phyloP scores from a whole-genome alignment of 2,113 vertebrate genomes.

The Zapus hudsonius region DNA sequence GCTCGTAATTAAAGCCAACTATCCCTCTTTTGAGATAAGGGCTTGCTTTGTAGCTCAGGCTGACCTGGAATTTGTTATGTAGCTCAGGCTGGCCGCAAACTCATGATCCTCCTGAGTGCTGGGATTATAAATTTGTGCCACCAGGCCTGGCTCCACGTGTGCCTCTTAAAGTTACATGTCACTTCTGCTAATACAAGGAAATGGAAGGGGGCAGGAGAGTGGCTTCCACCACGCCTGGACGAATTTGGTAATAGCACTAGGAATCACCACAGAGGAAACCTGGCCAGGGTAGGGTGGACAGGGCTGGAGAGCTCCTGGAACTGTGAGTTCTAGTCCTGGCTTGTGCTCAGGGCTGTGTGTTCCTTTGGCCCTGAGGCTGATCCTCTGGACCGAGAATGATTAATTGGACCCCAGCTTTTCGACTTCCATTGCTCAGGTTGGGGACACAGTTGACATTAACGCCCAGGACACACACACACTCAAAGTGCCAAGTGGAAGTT shows the following conservation, averaged over 20 bases:
- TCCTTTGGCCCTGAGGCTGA: neutral
- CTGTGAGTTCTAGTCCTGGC: neutral
- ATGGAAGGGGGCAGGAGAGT: neutral
- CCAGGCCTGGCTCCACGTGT: neutral
- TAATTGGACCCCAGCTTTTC: neutral
- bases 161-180: neutral
- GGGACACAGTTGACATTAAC: neutral
- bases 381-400: neutral
- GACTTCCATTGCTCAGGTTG: neutral
- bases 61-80: too few species aligned
- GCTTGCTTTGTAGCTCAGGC: too few species aligned
- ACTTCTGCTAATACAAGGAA: neutral
- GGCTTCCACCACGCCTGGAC: too few species aligned
- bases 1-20: neutral
- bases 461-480: neutral
- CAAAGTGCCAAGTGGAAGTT: neutral
- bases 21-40: neutral
- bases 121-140: neutral
- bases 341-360: neutral
- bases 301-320: neutral
- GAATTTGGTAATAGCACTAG: neutral
- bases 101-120: neutral
- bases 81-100: too few species aligned
- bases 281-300: neutral
- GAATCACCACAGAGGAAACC: accelerated